Percentiles rank a stretch among this genome's conserved stretches.
Evolutionary conservation across 2,797 vertebrate species (phyloP).

Genomic region (Syngnathus rostellatus): DNA sequence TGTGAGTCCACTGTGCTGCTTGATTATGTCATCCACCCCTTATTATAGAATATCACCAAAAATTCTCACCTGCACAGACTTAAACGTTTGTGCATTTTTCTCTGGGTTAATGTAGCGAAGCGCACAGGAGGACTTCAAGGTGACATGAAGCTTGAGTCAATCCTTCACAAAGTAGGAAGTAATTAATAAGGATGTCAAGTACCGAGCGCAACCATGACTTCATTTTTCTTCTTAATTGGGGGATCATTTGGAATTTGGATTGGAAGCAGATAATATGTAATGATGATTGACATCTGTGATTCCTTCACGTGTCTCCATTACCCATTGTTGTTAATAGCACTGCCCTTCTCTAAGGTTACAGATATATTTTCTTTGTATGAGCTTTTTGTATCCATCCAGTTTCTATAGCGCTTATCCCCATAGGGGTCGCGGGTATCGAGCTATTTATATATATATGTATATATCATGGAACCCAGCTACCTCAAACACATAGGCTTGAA

Average conservation of each 20-base stretch:
- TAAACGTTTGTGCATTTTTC: neutral
- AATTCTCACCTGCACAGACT: neutral
- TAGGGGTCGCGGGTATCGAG: too few species aligned
- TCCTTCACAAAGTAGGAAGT: slow-evolving; percentile 59
- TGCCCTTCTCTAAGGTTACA: slow-evolving; percentile 3
- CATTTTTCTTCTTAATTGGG: slow-evolving; percentile 72
- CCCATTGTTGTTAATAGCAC: slow-evolving; percentile 14
- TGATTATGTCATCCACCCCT: neutral
- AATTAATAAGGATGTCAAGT: slow-evolving; percentile 74
- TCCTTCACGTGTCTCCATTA: slow-evolving; percentile 37
- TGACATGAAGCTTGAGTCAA: slow-evolving; percentile 14
- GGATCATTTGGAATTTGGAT: slow-evolving; percentile 71
- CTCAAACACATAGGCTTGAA: too few species aligned
- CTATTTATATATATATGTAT: too few species aligned
- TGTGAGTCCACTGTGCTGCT: neutral
- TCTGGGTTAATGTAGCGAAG: neutral
- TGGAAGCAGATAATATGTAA: slow-evolving; percentile 62
- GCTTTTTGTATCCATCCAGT: too few species aligned
- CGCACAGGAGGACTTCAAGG: slow-evolving; percentile 2
- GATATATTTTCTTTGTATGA: too few species aligned
- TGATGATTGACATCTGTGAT: slow-evolving; percentile 74
- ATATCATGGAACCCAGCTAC: too few species aligned
- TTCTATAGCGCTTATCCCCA: too few species aligned
- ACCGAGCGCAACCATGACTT: slow-evolving; percentile 57
- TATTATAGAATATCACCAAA: neutral